Evolutionary conservation across 1,140 invertebrate genomes (phyloP).

Genomic region (Dendroctonus valens): DNA sequence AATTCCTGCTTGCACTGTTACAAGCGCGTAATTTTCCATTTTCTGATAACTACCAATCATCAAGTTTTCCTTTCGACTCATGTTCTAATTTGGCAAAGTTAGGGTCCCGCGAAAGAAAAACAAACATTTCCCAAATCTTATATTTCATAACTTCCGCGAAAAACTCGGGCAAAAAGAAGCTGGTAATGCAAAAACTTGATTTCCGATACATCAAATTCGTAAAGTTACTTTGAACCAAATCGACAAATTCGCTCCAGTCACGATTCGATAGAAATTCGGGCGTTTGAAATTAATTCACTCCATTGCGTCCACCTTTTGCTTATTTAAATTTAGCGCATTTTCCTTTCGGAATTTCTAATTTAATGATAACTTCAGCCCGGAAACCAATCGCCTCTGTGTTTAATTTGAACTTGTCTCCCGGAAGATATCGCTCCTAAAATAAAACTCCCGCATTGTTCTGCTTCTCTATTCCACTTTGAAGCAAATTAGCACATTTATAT

Average conservation of each 20-base stretch:
- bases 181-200: not conserved
- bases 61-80: too few species aligned
- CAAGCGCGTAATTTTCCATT: too few species aligned
- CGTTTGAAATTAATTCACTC: slow-evolving; percentile 17
- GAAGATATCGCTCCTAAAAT: slow-evolving; percentile 2
- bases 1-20: too few species aligned
- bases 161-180: too few species aligned
- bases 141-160: too few species aligned
- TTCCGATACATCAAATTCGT: slow-evolving; percentile 2
- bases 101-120: too few species aligned
- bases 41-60: too few species aligned
- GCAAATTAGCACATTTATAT: too few species aligned
- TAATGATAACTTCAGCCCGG: slow-evolving; percentile 5
- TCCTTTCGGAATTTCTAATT: slow-evolving; percentile 18
- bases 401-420: slow-evolving; percentile 11
- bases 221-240: slow-evolving; percentile 15
- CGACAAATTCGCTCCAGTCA: slow-evolving; percentile 7
- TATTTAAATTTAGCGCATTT: slow-evolving; percentile 25
- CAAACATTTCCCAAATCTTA: too few species aligned
- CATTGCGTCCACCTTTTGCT: slow-evolving; percentile 3
- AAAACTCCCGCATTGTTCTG: too few species aligned
- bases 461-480: too few species aligned
- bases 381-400: slow-evolving; percentile 21
- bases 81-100: too few species aligned
- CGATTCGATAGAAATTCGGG: not conserved